Base-by-base conservation (phyloP, 2,888 invertebrate species). In the Eledona agricola region DNA sequence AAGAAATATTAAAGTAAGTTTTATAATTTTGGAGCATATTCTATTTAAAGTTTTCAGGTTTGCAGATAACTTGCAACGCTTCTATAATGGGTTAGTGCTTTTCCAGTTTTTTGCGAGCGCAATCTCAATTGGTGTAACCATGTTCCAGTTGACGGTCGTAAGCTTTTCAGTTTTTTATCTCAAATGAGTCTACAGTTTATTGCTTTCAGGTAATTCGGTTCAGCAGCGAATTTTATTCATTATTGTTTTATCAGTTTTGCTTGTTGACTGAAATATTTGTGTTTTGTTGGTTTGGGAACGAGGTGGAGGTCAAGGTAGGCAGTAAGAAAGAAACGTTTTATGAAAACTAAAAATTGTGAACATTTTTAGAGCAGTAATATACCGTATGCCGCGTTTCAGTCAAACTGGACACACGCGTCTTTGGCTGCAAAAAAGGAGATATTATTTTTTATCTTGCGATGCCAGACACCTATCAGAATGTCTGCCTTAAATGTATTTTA, bases 261-360 rank as follows among this genome's bases (percentile, higher is more conserved):
- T 10, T 17, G 3, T 4, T 32, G 4, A 4, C 9, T 2, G 32
- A 32, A 17, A 32, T 17, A 3, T 32, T 35, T 12, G 9, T 35
- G 1, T 35, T 22, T n/a, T 35, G 35, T 22, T 35, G 35, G 35
- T 35, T 35, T 35, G 35, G 35, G n/a, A 35, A 35, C 12, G 35
- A 35, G n/a, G 9, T 35, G 1, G 4, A 16, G 7, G n/a, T 22
- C 7, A 35, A 35, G n/a, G 35, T 35, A 32, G 2, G 7, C 1
- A 29, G 12, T n/a, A n/a, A 17, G 3, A 9, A 16, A 2, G 1
- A 17, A 16, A 17, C 0, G 10, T 4, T 4, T 32, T 1, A 7
- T 32, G n/a, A n/a, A n/a, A n/a, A n/a, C n/a, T n/a, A n/a, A n/a
- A n/a, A n/a, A n/a, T 32, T 32, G 5, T 35, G 13, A 2, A 13